phyloP scores from a whole-genome alignment of 2,113 vertebrate genomes.

The Puffinus mauretanicus region DNA sequence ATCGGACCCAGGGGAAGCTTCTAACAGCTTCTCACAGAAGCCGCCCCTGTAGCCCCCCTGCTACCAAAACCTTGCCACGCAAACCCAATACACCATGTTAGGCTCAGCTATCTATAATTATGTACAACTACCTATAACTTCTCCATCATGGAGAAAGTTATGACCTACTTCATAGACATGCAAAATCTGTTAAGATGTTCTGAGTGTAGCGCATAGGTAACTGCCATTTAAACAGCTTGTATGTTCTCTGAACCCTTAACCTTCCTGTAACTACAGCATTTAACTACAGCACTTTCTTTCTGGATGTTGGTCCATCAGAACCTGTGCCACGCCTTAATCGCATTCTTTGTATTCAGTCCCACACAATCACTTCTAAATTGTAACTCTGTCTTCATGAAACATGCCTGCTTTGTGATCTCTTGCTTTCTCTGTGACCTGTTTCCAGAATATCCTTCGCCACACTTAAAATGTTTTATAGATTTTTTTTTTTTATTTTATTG shows the following conservation, averaged over 20 bases:
- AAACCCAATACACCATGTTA: too few relatives aligned
- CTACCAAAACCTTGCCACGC: too few relatives aligned
- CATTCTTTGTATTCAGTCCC: not conserved
- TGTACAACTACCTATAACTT: not conserved
- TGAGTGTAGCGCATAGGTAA: not conserved
- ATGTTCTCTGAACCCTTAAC: not conserved
- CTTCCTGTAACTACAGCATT: not conserved
- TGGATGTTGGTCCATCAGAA: not conserved
- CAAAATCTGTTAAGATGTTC: not conserved
- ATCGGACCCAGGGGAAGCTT: too few relatives aligned
- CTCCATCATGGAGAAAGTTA: not conserved
- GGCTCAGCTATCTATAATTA: not conserved
- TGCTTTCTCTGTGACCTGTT: not conserved
- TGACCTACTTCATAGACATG: not conserved
- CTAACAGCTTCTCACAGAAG: too few relatives aligned
- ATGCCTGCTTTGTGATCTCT: not conserved
- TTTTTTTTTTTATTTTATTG: not conserved
- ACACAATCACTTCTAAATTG: not conserved
- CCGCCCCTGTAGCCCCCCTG: too few relatives aligned
- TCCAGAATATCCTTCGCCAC: not conserved
- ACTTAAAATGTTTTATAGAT: not conserved
- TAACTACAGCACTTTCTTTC: not conserved
- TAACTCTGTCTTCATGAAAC: not conserved
- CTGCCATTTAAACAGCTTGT: not conserved
- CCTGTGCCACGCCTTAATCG: not conserved